Percentiles rank a stretch among this genome's conserved stretches.
phyloP scores from a whole-genome alignment of 2,113 vertebrate species.

The Etheostoma cragini region DNA sequence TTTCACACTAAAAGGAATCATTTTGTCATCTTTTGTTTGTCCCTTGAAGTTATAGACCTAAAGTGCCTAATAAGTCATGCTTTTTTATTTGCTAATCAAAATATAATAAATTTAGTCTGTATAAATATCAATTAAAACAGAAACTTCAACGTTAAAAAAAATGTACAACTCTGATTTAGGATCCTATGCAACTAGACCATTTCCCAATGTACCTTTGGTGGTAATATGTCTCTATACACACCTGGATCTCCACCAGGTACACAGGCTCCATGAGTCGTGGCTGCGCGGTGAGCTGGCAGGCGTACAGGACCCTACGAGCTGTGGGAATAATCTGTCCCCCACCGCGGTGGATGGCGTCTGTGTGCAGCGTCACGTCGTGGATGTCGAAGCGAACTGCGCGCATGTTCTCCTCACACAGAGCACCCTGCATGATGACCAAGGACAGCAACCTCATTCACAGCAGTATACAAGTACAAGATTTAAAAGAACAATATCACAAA shows the following conservation, averaged over 20 bases:
- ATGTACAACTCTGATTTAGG: not conserved
- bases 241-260: constrained; percentile 97
- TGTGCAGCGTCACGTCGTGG: constrained; percentile 92
- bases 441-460: not conserved
- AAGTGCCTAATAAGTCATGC: not conserved
- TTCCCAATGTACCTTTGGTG: not conserved
- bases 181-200: not conserved
- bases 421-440: constrained; percentile 81
- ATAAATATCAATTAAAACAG: not conserved
- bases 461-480: not conserved
- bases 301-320: constrained; percentile 90
- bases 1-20: not conserved
- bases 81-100: not conserved
- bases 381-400: constrained; percentile 90
- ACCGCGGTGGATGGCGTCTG: constrained; percentile 93
- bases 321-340: constrained; percentile 98
- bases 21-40: not conserved
- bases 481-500: not conserved
- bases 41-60: not conserved
- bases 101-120: not conserved
- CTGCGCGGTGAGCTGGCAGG: constrained; percentile 91
- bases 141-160: not conserved
- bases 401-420: constrained; percentile 96
- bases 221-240: constrained; percentile 44
- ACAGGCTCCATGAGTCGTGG: constrained; percentile 94